phyloP scores from a whole-genome alignment of 2,888 invertebrate species.

The Dorcus parallelipipedus region DNA sequence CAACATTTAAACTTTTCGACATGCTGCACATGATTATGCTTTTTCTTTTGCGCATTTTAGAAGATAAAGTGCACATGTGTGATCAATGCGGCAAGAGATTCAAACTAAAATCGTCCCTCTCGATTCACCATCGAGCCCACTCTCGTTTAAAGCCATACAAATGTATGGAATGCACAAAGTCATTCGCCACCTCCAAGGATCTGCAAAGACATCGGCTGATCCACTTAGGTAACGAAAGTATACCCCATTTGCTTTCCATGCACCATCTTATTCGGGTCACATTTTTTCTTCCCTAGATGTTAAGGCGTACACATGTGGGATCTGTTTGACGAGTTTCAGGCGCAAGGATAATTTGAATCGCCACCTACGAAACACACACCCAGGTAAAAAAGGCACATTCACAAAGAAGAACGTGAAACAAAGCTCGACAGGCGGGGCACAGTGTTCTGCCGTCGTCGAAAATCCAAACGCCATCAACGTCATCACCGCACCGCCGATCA shows the following conservation, averaged over 20 bases:
- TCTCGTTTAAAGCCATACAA: conserved; percentile 53
- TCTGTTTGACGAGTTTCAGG: conserved; percentile 68
- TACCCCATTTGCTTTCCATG: conserved; percentile 1
- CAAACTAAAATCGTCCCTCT: conserved; percentile 57
- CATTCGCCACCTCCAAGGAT: conserved; percentile 67
- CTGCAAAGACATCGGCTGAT: conserved; percentile 66
- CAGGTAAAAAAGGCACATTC: conserved; percentile 45
- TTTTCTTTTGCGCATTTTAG: conserved; percentile 39
- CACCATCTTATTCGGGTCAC: background rate
- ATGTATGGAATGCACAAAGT: conserved; percentile 64
- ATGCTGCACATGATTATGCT: too few relatives aligned
- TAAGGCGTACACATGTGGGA: conserved; percentile 67
- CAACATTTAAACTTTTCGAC: too few relatives aligned
- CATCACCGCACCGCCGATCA: conserved; percentile 40
- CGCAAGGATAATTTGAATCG: conserved; percentile 76
- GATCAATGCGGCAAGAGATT: conserved; percentile 60
- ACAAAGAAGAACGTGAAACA: conserved; percentile 32
- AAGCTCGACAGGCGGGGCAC: background rate
- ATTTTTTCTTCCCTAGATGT: conserved; percentile 52
- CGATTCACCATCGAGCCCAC: conserved; percentile 56
- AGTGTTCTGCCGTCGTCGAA: conserved; percentile 27
- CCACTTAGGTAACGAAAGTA: conserved; percentile 56
- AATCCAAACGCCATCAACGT: conserved; percentile 49
- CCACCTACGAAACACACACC: conserved; percentile 74
- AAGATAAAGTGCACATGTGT: conserved; percentile 56